Percentiles rank a stretch among this genome's conserved stretches.
Evolutionary conservation across 2,797 vertebrate genomes (phyloP).

Genomic region (Phataginus tricuspis): DNA sequence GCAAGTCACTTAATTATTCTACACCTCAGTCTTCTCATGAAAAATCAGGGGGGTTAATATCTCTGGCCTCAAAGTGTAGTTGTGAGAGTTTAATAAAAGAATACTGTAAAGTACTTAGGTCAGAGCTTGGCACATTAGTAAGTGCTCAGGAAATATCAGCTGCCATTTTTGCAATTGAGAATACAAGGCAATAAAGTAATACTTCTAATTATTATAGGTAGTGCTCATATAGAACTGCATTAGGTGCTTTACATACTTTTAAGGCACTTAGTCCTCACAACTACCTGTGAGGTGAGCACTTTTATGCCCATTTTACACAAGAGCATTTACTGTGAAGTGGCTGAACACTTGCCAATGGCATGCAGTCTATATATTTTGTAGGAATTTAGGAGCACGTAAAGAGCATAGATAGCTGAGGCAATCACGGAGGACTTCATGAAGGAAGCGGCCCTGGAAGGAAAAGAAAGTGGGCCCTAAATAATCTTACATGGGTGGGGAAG

Average conservation of each 20-base stretch:
- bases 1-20: conserved; percentile 17
- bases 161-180: neutral
- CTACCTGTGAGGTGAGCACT: neutral
- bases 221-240: neutral
- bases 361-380: neutral
- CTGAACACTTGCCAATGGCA: neutral
- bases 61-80: neutral
- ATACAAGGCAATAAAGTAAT: neutral
- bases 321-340: neutral
- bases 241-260: neutral
- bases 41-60: neutral
- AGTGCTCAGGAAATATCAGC: neutral
- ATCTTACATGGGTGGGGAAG: neutral
- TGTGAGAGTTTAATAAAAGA: neutral
- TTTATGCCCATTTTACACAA: neutral
- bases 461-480: neutral
- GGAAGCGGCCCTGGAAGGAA: neutral
- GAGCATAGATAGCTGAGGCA: neutral
- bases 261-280: neutral
- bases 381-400: neutral
- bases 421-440: neutral
- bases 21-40: conserved; percentile 5
- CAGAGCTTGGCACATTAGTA: neutral
- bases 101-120: neutral
- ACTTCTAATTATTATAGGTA: neutral